These are phyloP conservation scores for Poeciliopsis infans DNA, from an alignment of 2,797 vertebrate genomes.

Conservation along the genomic window DNA sequence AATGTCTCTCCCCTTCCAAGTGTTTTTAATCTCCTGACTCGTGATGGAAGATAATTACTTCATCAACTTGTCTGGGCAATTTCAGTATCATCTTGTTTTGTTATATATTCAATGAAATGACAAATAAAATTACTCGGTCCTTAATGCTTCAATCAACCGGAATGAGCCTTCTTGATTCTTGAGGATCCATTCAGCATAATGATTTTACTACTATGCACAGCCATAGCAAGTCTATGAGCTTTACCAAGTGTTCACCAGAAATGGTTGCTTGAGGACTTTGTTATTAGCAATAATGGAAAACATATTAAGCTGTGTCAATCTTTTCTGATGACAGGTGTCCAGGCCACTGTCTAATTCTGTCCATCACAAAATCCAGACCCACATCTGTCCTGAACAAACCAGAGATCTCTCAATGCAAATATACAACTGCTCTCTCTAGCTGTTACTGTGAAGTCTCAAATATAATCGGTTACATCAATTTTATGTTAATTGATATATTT, in stretches of 20 bases:
- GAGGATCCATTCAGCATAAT: background rate
- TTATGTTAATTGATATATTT: background rate
- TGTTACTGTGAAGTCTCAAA: background rate
- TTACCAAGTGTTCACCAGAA: background rate
- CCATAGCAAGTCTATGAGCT: background rate
- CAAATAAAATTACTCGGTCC: background rate
- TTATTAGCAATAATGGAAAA: background rate
- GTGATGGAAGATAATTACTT: background rate
- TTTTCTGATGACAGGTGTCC: background rate
- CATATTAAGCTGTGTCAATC: background rate
- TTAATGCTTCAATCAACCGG: background rate
- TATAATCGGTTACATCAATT: background rate
- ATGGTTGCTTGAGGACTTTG: background rate
- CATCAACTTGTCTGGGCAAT: conserved; percentile 3
- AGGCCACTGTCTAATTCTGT: background rate
- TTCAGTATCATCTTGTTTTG: background rate
- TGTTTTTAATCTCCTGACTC: conserved; percentile 5
- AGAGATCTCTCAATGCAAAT: background rate
- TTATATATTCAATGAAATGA: conserved; percentile 1
- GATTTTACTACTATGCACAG: background rate
- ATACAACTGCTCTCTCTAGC: background rate
- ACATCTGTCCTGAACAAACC: background rate
- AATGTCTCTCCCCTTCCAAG: background rate
- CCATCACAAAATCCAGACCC: background rate
- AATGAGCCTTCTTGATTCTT: background rate